phyloP scores from a whole-genome alignment of 2,888 invertebrate species.

The Philereme transversata region DNA sequence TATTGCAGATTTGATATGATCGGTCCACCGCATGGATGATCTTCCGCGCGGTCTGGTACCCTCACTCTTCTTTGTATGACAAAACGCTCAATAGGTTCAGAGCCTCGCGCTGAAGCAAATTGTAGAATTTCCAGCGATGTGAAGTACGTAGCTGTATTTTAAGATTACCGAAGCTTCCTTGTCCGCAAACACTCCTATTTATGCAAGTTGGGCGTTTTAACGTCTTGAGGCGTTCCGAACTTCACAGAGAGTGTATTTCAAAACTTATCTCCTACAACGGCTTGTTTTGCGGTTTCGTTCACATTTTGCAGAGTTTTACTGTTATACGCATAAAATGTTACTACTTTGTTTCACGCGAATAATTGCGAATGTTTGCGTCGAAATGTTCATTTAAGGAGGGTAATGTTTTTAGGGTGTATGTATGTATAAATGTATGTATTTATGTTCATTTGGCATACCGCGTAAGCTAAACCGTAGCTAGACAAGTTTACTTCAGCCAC shows the following conservation, averaged over 20 bases:
- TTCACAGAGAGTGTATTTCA: slow-evolving; percentile 42
- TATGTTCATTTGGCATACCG: too few relatives aligned
- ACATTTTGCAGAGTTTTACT: slow-evolving; percentile 27
- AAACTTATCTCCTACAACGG: slow-evolving; percentile 41
- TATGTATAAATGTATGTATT: neutral
- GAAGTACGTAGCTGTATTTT: slow-evolving; percentile 15
- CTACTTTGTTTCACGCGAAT: slow-evolving; percentile 19
- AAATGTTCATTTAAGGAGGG: too few relatives aligned
- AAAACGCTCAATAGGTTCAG: too few relatives aligned
- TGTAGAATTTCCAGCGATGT: neutral
- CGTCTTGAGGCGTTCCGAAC: slow-evolving; percentile 44
- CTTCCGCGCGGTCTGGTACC: too few relatives aligned
- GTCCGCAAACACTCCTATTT: slow-evolving; percentile 39
- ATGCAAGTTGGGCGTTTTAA: slow-evolving; percentile 46
- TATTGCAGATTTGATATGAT: too few relatives aligned
- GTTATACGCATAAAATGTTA: slow-evolving; percentile 25
- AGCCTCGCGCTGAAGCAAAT: too few relatives aligned
- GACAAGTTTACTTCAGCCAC: too few relatives aligned
- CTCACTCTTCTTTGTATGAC: too few relatives aligned
- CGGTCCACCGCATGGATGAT: too few relatives aligned
- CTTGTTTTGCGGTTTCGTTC: slow-evolving; percentile 29
- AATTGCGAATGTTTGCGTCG: slow-evolving; percentile 3
- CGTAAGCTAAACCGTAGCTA: neutral
- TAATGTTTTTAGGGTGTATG: neutral
- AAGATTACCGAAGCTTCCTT: slow-evolving; percentile 27